Evolutionary conservation across 2,888 invertebrate species (phyloP).

Genomic region (Eurytoma californica): DNA sequence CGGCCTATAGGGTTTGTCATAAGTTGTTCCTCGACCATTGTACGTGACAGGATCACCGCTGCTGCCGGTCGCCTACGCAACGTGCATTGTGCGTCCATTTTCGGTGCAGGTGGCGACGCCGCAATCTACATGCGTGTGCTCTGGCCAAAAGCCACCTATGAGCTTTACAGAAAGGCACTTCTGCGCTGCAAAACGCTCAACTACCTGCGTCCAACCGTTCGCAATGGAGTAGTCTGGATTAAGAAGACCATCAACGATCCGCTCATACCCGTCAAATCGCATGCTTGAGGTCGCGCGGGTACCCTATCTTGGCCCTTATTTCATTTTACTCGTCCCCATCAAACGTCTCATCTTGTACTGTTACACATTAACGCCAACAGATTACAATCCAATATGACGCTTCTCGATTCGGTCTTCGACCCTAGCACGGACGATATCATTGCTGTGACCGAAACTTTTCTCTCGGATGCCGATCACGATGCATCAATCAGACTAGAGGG

Average conservation of each 20-base stretch:
- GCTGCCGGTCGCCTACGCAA: too few species aligned
- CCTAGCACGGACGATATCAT: not conserved
- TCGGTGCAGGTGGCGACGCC: too few species aligned
- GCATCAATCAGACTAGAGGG: not conserved
- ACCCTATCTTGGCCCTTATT: not conserved
- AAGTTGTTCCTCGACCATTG: too few species aligned
- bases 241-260: not conserved
- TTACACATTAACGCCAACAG: not conserved
- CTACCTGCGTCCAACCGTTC: not conserved
- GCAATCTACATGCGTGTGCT: not conserved
- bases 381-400: not conserved
- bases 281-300: not conserved
- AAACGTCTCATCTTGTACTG: not conserved
- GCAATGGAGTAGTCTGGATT: not conserved
- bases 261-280: not conserved
- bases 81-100: too few species aligned
- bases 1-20: too few species aligned
- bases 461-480: not conserved
- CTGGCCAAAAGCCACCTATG: not conserved
- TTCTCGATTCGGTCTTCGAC: not conserved
- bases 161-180: not conserved
- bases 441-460: constrained; percentile 5
- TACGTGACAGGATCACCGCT: too few species aligned
- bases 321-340: not conserved
- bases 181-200: not conserved